Evolutionary conservation across 2,888 invertebrate species (phyloP), one percentile per base, ranked within the genome.

Genomic region (Aphodius sticticus): DNA sequence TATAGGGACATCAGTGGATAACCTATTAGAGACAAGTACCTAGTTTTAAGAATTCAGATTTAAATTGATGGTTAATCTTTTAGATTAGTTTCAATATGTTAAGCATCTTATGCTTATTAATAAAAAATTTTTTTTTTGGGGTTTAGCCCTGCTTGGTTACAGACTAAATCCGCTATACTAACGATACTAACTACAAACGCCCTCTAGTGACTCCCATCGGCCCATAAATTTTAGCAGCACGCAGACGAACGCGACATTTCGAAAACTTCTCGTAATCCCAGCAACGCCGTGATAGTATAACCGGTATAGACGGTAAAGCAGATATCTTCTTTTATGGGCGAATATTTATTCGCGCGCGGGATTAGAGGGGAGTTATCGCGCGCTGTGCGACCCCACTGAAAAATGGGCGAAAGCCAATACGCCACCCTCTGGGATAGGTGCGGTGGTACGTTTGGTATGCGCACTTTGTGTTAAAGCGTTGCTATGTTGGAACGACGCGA

Each of bases 261-360:
- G 12, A 12, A 53, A 38, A 53, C 53, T 1, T 53, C 53, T 53
- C 53, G 53, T 53, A 53, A 53, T 53, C 53, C 53, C 53, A 53
- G 12, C 2, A 53, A 12, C 53, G 12, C 12, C 53, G 53, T 53
- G 53, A 53, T 53, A 53, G 53, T 53, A 53, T 53, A 53, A 12
- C 3, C 53, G 53, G 53, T 81, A 84, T 85, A 86, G 86, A 83
- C 53, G 53, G 53, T 81, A 84, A 86, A 86, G 86, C 84, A 83
- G 86, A 87, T 86, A 86, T 88, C 86, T 87, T 86, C 84, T 85
- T 86, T 83, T 82, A 86, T 86, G 84, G 86, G 84, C 53, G 85
- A 84, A 86, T 87, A 87, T 88, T 88, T 88, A 87, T 88, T 86
- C 87, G 82, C 84, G 83, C 84, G 84, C 83, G 84, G 84, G 87